Evolutionary conservation across 2,113 vertebrate species (phyloP).

Genomic region (Promerops cafer): DNA sequence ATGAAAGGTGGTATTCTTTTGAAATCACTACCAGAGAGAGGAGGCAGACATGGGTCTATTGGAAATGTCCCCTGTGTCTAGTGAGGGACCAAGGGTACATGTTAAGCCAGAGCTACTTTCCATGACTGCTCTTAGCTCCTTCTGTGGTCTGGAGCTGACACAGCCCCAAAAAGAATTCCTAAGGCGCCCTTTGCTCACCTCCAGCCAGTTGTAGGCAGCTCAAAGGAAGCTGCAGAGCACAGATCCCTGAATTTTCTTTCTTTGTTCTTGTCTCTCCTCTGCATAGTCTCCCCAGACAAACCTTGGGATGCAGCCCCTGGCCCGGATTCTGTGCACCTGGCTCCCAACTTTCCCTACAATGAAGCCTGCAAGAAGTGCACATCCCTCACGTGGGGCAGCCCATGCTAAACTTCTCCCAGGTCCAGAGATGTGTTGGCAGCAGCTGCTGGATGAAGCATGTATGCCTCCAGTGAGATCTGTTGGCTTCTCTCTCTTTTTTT

Average conservation of each 20-base stretch:
- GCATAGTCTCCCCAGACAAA: slow-evolving; percentile 65
- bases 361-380: slow-evolving; percentile 67
- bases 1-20: background rate
- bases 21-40: background rate
- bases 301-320: slow-evolving; percentile 68
- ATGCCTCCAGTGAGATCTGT: background rate
- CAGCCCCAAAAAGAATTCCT: background rate
- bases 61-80: background rate
- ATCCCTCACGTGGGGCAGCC: slow-evolving; percentile 79
- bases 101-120: background rate
- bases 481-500: background rate
- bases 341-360: slow-evolving; percentile 73
- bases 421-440: background rate
- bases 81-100: background rate
- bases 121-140: background rate
- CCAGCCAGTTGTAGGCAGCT: background rate
- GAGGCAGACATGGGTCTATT: accelerated
- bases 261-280: background rate
- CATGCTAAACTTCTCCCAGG: slow-evolving; percentile 78
- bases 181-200: background rate
- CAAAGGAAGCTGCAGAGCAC: background rate
- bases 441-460: background rate
- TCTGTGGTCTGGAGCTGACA: background rate
- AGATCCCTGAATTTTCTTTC: background rate
- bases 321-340: slow-evolving; percentile 83